These are phyloP conservation scores for Helobdella robusta DNA, from an alignment of 2,888 invertebrate species.

Conservation along the genomic window DNA sequence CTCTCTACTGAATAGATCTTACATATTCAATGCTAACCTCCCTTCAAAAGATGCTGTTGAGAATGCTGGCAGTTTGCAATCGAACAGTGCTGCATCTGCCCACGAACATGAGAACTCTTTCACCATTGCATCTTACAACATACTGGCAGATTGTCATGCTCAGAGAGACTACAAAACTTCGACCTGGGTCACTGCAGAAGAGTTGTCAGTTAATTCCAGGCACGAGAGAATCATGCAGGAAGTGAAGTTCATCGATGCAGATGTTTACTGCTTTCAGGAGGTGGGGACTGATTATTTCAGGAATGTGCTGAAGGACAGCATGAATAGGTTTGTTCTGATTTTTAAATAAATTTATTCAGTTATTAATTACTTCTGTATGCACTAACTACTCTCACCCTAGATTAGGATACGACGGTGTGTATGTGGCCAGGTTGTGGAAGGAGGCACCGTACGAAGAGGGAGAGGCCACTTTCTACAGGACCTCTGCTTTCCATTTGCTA, in stretches of 20 bases:
- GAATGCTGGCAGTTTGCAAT: too few relatives aligned
- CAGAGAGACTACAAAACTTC: slow-evolving; percentile 36
- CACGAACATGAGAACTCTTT: too few relatives aligned
- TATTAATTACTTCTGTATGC: too few relatives aligned
- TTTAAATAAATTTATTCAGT: not conserved
- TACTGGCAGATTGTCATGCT: slow-evolving; percentile 46
- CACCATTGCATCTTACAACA: slow-evolving; percentile 45
- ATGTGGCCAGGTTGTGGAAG: slow-evolving; percentile 33
- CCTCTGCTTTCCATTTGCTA: slow-evolving; percentile 38
- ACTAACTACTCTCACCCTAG: slow-evolving; percentile 17
- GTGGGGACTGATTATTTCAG: slow-evolving; percentile 41
- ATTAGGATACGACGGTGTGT: slow-evolving; percentile 34
- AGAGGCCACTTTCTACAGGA: slow-evolving; percentile 45
- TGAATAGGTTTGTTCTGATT: slow-evolving; percentile 38
- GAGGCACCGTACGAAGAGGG: slow-evolving; percentile 40
- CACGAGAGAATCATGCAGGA: slow-evolving; percentile 42
- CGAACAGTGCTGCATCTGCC: too few relatives aligned
- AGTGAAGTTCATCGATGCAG: slow-evolving; percentile 41
- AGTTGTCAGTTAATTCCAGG: slow-evolving; percentile 39
- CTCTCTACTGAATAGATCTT: too few relatives aligned
- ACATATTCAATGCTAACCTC: too few relatives aligned
- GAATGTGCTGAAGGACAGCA: slow-evolving; percentile 36
- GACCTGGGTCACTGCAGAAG: slow-evolving; percentile 35
- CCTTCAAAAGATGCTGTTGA: too few relatives aligned
- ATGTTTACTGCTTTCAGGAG: slow-evolving; percentile 48